Percentiles rank a stretch among this genome's conserved stretches.
Conservation (phyloP, 2,113 vertebrate genomes). For the Amphilophus citrinellus region DNA sequence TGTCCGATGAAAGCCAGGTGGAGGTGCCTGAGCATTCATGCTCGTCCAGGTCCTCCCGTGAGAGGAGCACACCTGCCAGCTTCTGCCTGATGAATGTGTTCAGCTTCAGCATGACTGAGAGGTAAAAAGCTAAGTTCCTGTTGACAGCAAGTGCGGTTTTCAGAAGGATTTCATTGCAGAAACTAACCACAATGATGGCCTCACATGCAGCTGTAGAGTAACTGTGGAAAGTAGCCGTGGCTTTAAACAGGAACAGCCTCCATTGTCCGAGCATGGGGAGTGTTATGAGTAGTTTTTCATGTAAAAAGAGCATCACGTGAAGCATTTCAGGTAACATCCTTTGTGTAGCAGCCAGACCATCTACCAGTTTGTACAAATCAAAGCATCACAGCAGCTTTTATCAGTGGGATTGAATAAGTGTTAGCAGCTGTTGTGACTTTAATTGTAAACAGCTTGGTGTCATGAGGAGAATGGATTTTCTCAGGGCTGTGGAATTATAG, state of each 20-base stretch:
- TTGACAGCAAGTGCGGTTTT: constrained; percentile 39
- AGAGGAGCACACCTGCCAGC: constrained; percentile 19
- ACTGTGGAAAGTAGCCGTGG: not conserved
- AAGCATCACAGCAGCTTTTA: constrained; percentile 19
- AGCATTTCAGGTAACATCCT: not conserved
- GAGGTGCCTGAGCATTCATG: not conserved
- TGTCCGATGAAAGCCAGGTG: constrained; percentile 19
- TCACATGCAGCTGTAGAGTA: constrained; percentile 38
- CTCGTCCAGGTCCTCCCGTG: not conserved
- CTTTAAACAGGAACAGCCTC: constrained; percentile 6
- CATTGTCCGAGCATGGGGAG: not conserved
- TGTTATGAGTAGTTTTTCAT: not conserved
- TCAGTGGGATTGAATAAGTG: constrained; percentile 30
- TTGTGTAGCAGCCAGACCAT: not conserved
- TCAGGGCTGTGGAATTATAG: not conserved
- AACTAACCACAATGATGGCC: constrained; percentile 7
- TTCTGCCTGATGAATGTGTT: constrained; percentile 37
- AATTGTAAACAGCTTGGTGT: constrained; percentile 8
- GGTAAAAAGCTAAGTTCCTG: constrained; percentile 25
- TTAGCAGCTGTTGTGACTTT: constrained; percentile 41
- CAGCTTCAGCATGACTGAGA: constrained; percentile 51
- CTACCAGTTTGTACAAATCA: not conserved
- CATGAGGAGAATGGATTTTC: not conserved
- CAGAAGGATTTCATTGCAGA: constrained; percentile 54
- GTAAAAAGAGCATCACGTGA: not conserved